Percentiles rank a stretch among this genome's conserved stretches.
Conservation (phyloP, 1,140 invertebrate species). For the Nasonia giraulti region DNA sequence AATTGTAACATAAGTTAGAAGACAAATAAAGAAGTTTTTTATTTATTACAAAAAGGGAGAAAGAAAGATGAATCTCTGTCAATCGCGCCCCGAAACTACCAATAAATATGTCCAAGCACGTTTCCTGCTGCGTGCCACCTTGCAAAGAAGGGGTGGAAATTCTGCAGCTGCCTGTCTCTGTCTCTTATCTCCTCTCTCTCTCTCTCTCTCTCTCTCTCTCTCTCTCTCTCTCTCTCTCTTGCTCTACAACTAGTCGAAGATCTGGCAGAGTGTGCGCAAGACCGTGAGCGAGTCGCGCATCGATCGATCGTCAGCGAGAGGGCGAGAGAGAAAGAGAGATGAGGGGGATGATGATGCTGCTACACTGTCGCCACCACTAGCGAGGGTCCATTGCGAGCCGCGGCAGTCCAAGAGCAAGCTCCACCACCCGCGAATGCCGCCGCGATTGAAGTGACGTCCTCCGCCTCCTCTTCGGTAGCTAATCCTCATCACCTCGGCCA, state of each 20-base stretch:
- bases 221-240: background rate
- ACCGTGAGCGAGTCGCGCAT: background rate
- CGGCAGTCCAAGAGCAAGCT: conserved; percentile 17
- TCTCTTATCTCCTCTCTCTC: no score
- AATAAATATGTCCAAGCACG: no score
- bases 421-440: conserved; percentile 28
- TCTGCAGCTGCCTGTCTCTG: background rate
- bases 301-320: background rate
- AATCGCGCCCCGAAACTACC: no score
- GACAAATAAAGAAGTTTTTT: conserved; percentile 69
- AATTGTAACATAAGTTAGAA: conserved; percentile 66
- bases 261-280: background rate
- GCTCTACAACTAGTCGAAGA: background rate
- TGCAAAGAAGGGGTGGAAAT: background rate
- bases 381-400: conserved; percentile 7
- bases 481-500: background rate
- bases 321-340: background rate
- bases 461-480: conserved; percentile 14
- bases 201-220: no score
- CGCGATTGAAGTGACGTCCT: conserved; percentile 28
- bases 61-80: background rate
- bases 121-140: background rate
- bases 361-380: background rate
- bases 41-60: conserved; percentile 65
- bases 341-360: conserved; percentile 26